Evolutionary conservation across 1,140 invertebrate genomes (phyloP).

Genomic region (Monochamus saltuarius): DNA sequence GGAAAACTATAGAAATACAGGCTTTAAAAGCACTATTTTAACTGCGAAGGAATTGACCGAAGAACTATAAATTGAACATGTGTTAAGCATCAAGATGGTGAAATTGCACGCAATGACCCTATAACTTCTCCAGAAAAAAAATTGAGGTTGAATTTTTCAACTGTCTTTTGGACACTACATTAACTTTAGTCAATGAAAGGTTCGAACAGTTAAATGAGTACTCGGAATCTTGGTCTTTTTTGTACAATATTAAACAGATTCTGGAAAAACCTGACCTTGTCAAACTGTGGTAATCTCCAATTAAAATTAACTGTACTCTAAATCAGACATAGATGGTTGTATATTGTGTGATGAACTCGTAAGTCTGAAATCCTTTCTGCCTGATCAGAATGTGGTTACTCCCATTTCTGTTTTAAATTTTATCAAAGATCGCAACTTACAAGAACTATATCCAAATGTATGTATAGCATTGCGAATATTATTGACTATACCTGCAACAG

Average conservation of each 20-base stretch:
- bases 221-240: neutral
- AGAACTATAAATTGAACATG: constrained; percentile 28
- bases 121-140: constrained; percentile 7
- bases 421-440: too few relatives aligned
- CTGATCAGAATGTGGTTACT: too few relatives aligned
- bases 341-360: too few relatives aligned
- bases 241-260: constrained; percentile 10
- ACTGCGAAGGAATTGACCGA: constrained; percentile 34
- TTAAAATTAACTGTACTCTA: constrained; percentile 1
- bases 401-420: too few relatives aligned
- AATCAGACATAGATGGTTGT: neutral
- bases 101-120: constrained; percentile 3
- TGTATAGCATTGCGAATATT: too few relatives aligned
- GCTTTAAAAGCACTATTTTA: constrained; percentile 40
- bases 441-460: too few relatives aligned
- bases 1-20: too few relatives aligned
- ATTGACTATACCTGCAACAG: neutral
- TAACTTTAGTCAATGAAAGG: constrained; percentile 10
- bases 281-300: constrained; percentile 11
- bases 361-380: too few relatives aligned
- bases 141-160: constrained; percentile 7
- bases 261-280: neutral
- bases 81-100: constrained; percentile 13
- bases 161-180: constrained; percentile 6
- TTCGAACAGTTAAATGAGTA: constrained; percentile 5